Evolutionary conservation across 2,113 vertebrate species (phyloP).

Genomic region (Phyllostomus discolor): DNA sequence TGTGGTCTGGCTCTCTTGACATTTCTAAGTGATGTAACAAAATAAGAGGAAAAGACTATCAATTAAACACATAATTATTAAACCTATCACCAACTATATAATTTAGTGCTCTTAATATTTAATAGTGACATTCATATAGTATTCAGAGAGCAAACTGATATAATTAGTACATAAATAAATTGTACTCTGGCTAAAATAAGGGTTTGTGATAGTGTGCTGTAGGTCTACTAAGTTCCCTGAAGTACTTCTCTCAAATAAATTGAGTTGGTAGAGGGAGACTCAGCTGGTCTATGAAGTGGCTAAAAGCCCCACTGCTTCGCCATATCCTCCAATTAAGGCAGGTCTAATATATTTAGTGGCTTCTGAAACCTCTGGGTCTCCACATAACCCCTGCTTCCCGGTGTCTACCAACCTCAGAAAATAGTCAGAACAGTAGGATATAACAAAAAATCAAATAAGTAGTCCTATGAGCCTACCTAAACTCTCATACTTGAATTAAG

Average conservation of each 20-base stretch:
- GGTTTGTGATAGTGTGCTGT: neutral
- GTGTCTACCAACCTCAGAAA: conserved; percentile 55
- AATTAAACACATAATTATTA: conserved; percentile 54
- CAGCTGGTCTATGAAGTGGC: conserved; percentile 52
- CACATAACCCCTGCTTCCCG: conserved; percentile 18
- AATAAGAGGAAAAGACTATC: conserved; percentile 14
- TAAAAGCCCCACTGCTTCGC: conserved; percentile 37
- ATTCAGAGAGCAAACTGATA: neutral
- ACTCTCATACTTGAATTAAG: conserved; percentile 48
- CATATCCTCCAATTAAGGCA: conserved; percentile 54
- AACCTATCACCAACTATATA: neutral
- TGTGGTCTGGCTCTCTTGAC: conserved; percentile 23
- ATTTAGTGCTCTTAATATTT: conserved; percentile 22
- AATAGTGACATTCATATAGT: conserved; percentile 5
- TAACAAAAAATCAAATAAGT: conserved; percentile 51
- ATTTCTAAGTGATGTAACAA: neutral
- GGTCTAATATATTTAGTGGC: conserved; percentile 42
- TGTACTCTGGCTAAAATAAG: conserved; percentile 31
- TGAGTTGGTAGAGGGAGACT: conserved; percentile 46
- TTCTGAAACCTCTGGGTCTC: conserved; percentile 53
- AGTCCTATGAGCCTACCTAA: neutral
- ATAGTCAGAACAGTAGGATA: conserved; percentile 25
- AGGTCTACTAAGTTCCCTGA: conserved; percentile 43
- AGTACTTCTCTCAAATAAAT: conserved; percentile 46
- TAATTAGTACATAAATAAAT: neutral